phyloP scores from a whole-genome alignment of 2,797 vertebrate genomes.

The Enteromius treurensis region DNA sequence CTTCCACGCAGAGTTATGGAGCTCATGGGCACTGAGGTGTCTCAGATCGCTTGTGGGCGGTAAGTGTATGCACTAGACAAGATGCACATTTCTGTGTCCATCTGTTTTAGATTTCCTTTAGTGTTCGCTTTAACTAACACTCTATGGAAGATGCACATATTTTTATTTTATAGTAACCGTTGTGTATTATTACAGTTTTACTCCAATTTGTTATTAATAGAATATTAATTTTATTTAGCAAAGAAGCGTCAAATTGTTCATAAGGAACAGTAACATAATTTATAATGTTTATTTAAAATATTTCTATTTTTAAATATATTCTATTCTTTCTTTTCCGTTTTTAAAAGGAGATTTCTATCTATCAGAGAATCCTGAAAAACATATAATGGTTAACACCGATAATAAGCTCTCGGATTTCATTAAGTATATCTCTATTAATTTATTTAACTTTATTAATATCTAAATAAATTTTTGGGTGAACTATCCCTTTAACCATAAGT shows the following conservation, averaged over 20 bases:
- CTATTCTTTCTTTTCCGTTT: no score
- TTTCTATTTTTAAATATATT: no score
- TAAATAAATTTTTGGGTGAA: no score
- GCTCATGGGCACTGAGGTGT: slow-evolving; percentile 92
- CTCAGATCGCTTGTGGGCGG: slow-evolving; percentile 92
- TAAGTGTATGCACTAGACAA: slow-evolving; percentile 49
- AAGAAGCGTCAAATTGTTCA: not conserved
- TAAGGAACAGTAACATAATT: not conserved
- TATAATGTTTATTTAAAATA: no score
- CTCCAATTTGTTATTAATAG: not conserved
- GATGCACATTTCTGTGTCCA: slow-evolving; percentile 3
- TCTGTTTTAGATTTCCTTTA: slow-evolving; percentile 15
- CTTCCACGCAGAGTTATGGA: slow-evolving; percentile 89
- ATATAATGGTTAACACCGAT: not conserved
- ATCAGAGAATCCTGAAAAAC: not conserved
- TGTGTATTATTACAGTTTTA: not conserved
- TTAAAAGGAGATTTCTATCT: no score
- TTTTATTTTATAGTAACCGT: not conserved
- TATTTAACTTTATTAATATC: no score
- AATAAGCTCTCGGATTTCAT: not conserved
- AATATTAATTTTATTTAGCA: not conserved
- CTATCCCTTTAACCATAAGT: not conserved
- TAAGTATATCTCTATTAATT: no score
- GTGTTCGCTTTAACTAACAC: not conserved
- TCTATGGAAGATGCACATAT: not conserved